These are phyloP conservation scores for Psittacula derbiana DNA, from an alignment of 2,797 vertebrate genomes.

Conservation along the genomic window DNA sequence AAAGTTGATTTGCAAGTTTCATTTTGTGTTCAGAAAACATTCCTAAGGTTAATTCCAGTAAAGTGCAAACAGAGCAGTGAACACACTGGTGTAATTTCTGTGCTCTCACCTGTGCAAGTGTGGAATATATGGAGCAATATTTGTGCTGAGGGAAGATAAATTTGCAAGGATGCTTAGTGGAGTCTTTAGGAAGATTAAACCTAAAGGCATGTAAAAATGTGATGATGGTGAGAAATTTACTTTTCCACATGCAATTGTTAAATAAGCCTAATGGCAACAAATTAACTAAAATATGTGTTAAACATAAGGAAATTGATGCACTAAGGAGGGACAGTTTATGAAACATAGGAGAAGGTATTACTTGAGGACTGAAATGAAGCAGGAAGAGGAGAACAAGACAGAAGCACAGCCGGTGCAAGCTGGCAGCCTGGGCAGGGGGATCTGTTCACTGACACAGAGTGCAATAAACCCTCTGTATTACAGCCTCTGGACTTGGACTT, in stretches of 20 bases:
- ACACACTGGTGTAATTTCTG: background rate
- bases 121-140: background rate
- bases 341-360: background rate
- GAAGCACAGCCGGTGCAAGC: accelerated
- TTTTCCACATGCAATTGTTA: background rate
- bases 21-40: background rate
- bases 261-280: background rate
- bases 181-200: background rate
- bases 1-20: background rate
- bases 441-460: background rate
- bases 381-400: too few relatives aligned
- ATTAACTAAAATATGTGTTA: background rate
- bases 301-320: background rate
- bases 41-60: background rate
- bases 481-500: background rate
- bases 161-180: background rate
- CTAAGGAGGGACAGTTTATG: background rate
- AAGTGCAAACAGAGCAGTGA: background rate
- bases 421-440: background rate
- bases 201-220: background rate
- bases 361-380: background rate
- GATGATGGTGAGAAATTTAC: background rate
- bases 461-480: background rate
- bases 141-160: background rate
- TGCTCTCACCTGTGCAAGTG: background rate